Percentiles rank a stretch among this genome's conserved stretches.
Conservation (phyloP, 2,888 invertebrate species). For the Lagria hirta region DNA sequence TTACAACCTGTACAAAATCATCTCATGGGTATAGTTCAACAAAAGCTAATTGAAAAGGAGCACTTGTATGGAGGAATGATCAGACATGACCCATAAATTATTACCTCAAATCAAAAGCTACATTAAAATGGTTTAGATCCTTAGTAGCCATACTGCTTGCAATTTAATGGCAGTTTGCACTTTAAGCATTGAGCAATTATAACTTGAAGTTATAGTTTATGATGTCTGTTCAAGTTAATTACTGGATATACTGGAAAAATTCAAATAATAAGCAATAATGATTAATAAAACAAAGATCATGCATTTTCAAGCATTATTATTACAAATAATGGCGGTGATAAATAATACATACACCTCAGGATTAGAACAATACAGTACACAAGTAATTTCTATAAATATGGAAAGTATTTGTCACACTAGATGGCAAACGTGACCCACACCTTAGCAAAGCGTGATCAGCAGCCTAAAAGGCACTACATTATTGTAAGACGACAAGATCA, state of each 20-base stretch:
- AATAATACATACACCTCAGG: slow-evolving; percentile 59
- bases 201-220: slow-evolving; percentile 11
- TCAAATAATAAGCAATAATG: slow-evolving; percentile 54
- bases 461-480: slow-evolving; percentile 56
- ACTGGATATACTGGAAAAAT: slow-evolving; percentile 43
- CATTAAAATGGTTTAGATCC: too few relatives aligned
- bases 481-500: slow-evolving; percentile 47
- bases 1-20: slow-evolving; percentile 37
- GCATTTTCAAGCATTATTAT: slow-evolving; percentile 86
- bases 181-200: too few relatives aligned
- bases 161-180: too few relatives aligned
- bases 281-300: slow-evolving; percentile 81
- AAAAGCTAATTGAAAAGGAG: slow-evolving; percentile 30
- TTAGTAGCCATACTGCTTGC: too few relatives aligned
- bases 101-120: slow-evolving; percentile 16
- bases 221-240: slow-evolving; percentile 24
- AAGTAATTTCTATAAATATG: slow-evolving; percentile 51
- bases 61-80: slow-evolving; percentile 17
- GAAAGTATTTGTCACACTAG: slow-evolving; percentile 46
- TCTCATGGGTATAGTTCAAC: slow-evolving; percentile 22
- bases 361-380: slow-evolving; percentile 59
- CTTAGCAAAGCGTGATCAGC: slow-evolving; percentile 54
- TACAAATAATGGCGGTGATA: slow-evolving; percentile 72
- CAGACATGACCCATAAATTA: slow-evolving; percentile 16
- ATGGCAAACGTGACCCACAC: slow-evolving; percentile 52